Evolutionary conservation across 2,797 vertebrate species (phyloP).

Genomic region (Furcifer pardalis): DNA sequence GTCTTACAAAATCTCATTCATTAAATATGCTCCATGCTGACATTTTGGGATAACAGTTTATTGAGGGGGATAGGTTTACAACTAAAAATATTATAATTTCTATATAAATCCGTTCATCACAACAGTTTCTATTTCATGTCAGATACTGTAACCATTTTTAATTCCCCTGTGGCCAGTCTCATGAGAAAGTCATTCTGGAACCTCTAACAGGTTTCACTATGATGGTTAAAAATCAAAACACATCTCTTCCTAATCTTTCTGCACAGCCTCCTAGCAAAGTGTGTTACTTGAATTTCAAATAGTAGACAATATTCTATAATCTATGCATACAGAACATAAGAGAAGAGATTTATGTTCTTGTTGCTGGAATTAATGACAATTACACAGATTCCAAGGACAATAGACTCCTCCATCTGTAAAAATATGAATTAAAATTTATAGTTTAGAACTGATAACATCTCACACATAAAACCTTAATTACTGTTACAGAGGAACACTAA

Average conservation of each 20-base stretch:
- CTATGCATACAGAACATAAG: not conserved
- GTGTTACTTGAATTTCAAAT: constrained; percentile 20
- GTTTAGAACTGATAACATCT: constrained; percentile 34
- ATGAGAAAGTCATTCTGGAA: not conserved
- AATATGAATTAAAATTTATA: constrained; percentile 45
- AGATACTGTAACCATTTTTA: not conserved
- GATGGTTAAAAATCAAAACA: not conserved
- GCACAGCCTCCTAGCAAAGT: not conserved
- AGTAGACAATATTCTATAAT: not conserved
- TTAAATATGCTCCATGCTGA: not conserved
- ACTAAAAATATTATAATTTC: not conserved
- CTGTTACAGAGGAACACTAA: constrained; percentile 49
- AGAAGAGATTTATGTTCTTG: constrained; percentile 22
- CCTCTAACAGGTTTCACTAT: not conserved
- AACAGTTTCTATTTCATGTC: not conserved
- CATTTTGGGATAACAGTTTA: not conserved
- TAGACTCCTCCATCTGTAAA: constrained; percentile 17
- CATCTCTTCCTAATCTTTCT: not conserved
- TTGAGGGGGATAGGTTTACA: not conserved
- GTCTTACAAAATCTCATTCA: not conserved
- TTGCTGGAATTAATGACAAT: constrained; percentile 18
- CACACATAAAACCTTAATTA: constrained; percentile 50
- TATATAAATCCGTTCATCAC: not conserved
- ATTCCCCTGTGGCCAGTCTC: not conserved
- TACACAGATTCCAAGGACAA: constrained; percentile 27